Evolutionary conservation across 1,140 invertebrate species (phyloP), one percentile per base, ranked within the genome.

Genomic region (Drosophila tropicalis): DNA sequence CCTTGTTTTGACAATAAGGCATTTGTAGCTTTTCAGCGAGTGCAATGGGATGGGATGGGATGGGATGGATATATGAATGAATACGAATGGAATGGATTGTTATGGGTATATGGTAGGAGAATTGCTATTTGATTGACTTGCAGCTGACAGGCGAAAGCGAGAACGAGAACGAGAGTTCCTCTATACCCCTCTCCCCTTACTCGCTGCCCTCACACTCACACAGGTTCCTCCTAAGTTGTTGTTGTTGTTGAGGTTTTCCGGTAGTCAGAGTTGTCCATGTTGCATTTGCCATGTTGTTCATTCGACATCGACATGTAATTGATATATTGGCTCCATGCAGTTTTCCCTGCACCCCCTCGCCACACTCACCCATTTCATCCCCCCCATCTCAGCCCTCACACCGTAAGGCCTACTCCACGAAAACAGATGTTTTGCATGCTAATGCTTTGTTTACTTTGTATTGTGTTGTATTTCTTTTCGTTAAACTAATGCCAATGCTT

Each of bases 1-100:
- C 61, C 73, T 78, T 89, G 86, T 90, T 90, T 90, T 90, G 86
- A 90, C 86, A 90, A 90, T 87, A 83, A 83, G 86, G 87, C 83
- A 90, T 90, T 90, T 90, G 86, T 90, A 90, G 86, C 87, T 81
- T 90, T 90, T 90, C 82, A 89, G 84, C 84, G 56, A 51, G 44
- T 51, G 44, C 17, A 51, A 19, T 22, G 44, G 15, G 40, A 41
- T 41, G 44, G 44, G 22, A 22, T 22, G 22, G 22, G n/a, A 19
- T 22, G 44, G 15, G 29, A 29, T 29, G 29, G 29, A 29, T 29
- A 51, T 51, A 51, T 51, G 44, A 51, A 51, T 51, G 44, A 51
- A 51, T 51, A 51, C 44, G 17, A 47, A 17, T 36, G 70, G 66
- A 67, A 13, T 10, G 36, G 36, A 3, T 39, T 10, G 64, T 5